Evolutionary conservation across 2,113 vertebrate genomes (phyloP).

Genomic region (Chaetorhynchus papuensis): DNA sequence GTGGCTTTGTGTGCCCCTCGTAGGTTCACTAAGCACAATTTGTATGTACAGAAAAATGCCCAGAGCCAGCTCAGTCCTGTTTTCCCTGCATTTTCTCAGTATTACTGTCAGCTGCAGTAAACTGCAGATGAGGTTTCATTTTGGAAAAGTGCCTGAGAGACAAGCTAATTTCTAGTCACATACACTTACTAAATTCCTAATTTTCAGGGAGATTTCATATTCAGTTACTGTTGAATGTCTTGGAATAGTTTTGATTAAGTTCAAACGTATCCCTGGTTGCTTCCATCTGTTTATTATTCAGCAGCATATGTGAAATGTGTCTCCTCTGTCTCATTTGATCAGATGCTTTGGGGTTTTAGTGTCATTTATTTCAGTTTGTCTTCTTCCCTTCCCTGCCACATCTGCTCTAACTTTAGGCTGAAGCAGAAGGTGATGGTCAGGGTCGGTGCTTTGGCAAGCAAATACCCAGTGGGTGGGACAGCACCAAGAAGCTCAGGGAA

Average conservation of each 20-base stretch:
- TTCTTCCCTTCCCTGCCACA: neutral
- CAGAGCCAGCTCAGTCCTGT: neutral
- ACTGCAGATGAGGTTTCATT: neutral
- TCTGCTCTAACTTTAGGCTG: neutral
- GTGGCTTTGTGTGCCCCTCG: neutral
- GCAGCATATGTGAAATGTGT: neutral
- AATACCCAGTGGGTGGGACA: neutral
- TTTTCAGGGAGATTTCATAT: neutral
- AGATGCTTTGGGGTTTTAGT: neutral
- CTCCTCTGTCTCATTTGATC: neutral
- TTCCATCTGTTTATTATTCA: conserved; percentile 19
- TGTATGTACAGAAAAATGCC: neutral
- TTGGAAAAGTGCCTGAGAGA: neutral
- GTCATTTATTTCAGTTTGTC: neutral
- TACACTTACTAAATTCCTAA: neutral
- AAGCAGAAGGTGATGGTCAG: neutral
- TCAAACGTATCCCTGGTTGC: neutral
- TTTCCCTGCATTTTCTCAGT: neutral
- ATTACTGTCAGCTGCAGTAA: neutral
- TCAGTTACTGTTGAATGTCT: neutral
- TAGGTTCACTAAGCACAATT: neutral
- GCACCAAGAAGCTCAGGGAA: neutral
- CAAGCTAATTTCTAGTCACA: neutral
- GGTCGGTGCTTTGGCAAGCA: neutral
- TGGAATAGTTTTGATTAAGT: neutral